Percentiles rank a stretch among this genome's conserved stretches.
Conservation (phyloP, 2,888 invertebrate species). For the Drosophila incognita region DNA sequence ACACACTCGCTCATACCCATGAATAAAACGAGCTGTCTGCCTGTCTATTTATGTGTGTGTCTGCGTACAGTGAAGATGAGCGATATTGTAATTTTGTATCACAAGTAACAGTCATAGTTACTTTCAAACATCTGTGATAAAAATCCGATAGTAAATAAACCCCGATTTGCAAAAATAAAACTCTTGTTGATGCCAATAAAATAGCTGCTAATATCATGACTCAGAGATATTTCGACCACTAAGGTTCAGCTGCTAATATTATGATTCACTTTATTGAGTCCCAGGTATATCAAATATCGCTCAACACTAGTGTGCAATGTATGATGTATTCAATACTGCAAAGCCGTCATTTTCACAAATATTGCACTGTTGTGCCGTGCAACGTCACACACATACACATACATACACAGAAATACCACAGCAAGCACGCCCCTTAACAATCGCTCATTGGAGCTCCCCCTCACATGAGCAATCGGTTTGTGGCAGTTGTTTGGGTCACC, state of each 20-base stretch:
- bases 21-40: slow-evolving; percentile 56
- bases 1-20: slow-evolving; percentile 38
- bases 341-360: slow-evolving; percentile 53
- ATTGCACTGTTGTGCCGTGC: slow-evolving; percentile 43
- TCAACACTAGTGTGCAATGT: slow-evolving; percentile 14
- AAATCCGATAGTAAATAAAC: neutral
- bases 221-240: neutral
- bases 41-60: slow-evolving; percentile 14
- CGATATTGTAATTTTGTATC: neutral
- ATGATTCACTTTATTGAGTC: neutral
- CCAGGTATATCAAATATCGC: neutral
- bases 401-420: slow-evolving; percentile 2
- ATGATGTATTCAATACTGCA: slow-evolving; percentile 76
- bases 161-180: neutral
- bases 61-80: neutral
- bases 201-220: neutral
- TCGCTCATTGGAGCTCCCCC: slow-evolving; percentile 67
- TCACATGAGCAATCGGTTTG: slow-evolving; percentile 68
- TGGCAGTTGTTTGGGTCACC: slow-evolving; percentile 57
- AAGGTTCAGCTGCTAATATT: neutral
- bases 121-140: neutral
- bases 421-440: slow-evolving; percentile 46
- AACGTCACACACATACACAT: slow-evolving; percentile 19
- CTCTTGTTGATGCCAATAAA: neutral
- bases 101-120: neutral